Evolutionary conservation across 2,888 invertebrate genomes (phyloP), one percentile per base, ranked within the genome.

Genomic region (Drosophila austrosaltans): DNA sequence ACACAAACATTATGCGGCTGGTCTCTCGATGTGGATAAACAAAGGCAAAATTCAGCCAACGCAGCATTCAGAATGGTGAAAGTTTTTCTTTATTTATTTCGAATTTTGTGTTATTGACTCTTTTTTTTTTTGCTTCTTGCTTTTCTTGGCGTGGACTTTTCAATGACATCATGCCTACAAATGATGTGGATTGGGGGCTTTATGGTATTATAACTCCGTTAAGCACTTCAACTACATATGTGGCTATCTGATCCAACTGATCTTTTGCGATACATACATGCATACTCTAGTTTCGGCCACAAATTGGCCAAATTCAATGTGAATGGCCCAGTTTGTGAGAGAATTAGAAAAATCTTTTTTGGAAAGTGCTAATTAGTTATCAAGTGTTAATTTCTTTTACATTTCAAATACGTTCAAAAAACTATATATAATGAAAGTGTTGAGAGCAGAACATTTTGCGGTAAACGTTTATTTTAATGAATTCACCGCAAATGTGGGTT

Each of bases 1-100:
- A 48, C 48, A 48, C 48, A 48, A 48, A 48, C 48, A 48, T 48
- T 48, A 48, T 25, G 48, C 48, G 48, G 57, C 25, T 48, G 53
- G 25, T 32, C 60, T 42, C 42, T 53, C 57, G n/a, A 20, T 61
- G 48, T 44, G 73, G 73, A 57, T 40, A 66, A 66, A 62, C 73
- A 72, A 72, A 73, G 66, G 72, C 73, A 66, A 36, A 36, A 40
- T 72, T 66, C 73, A 66, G 73, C 58, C 70, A 70, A 70, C 84
- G 57, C 78, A 78, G 78, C 78, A 81, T 83, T 78, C 83, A 86
- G 83, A 82, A 78, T 83, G 83, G 82, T 76, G 82, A 82, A 82
- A 82, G 82, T 86, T 82, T 72, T 79, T 69, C 68, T 48, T 25
- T 12, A 48, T 48, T 48, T 48, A 48, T 48, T 48, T 25, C 48